Evolutionary conservation across 2,113 vertebrate species (phyloP).

Genomic region (Galemys pyrenaicus): DNA sequence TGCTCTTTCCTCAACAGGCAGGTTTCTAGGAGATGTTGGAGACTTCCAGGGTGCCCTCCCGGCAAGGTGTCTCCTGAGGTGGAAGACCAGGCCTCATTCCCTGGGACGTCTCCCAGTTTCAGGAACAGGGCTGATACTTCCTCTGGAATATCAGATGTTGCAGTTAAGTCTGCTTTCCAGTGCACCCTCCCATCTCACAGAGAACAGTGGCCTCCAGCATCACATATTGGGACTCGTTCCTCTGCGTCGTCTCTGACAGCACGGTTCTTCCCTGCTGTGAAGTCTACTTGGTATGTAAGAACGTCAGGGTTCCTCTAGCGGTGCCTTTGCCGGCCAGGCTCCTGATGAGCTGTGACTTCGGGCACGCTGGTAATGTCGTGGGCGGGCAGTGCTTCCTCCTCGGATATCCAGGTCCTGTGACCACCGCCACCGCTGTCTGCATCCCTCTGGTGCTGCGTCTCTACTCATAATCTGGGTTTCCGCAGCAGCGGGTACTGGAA

Average conservation of each 20-base stretch:
- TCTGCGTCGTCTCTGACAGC: constrained; percentile 43
- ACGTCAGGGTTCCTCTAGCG: constrained; percentile 64
- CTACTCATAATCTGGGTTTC: too few relatives aligned
- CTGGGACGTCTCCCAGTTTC: background rate
- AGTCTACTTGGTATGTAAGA: constrained; percentile 74
- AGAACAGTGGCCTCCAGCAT: constrained; percentile 78
- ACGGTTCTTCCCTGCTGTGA: constrained; percentile 74
- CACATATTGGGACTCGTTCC: constrained; percentile 61
- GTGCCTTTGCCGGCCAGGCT: background rate
- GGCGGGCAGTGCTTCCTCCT: background rate
- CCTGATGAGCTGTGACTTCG: background rate
- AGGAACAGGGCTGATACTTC: background rate
- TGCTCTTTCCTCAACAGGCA: background rate
- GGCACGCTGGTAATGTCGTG: background rate
- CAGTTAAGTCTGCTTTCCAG: background rate
- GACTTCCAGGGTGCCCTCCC: background rate
- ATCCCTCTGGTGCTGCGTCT: too few relatives aligned
- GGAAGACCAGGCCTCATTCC: background rate
- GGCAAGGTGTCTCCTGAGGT: background rate
- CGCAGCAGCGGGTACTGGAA: too few relatives aligned
- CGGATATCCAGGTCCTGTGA: too few relatives aligned
- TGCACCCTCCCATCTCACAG: constrained; percentile 68
- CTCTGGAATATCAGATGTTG: background rate
- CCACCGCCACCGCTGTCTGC: too few relatives aligned
- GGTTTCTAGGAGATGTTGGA: background rate